phyloP scores from a whole-genome alignment of 2,113 vertebrate genomes.

The Arothron firmamentum region DNA sequence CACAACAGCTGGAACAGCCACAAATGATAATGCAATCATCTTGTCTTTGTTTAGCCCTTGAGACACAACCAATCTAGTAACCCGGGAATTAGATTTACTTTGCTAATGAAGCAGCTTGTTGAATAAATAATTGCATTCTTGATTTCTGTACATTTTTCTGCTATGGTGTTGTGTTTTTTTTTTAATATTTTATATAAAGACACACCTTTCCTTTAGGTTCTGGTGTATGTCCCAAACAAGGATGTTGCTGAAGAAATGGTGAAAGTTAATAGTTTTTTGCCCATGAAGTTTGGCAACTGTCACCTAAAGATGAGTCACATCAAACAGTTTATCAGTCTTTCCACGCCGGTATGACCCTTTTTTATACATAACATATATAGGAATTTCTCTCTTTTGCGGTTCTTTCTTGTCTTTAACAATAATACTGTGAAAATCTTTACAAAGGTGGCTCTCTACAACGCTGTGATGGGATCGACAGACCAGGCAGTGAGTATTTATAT shows the following conservation, averaged over 20 bases:
- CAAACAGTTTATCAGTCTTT: conserved; percentile 32
- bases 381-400: not conserved
- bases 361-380: too few species aligned
- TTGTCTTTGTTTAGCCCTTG: too few species aligned
- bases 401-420: not conserved
- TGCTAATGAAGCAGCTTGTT: too few species aligned
- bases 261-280: conserved; percentile 41
- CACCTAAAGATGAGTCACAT: conserved; percentile 46
- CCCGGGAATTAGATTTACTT: too few species aligned
- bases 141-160: not conserved
- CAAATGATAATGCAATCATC: too few species aligned
- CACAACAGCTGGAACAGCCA: too few species aligned
- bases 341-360: conserved; percentile 49
- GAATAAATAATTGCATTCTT: not conserved
- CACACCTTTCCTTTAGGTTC: conserved; percentile 30
- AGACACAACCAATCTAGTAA: too few species aligned
- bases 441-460: conserved; percentile 69
- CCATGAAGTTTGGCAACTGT: conserved; percentile 26
- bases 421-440: not conserved
- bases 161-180: not conserved
- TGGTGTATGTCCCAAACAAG: conserved; percentile 47
- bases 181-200: not conserved
- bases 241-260: conserved; percentile 58
- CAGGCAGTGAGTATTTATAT: conserved; percentile 49
- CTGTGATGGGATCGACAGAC: conserved; percentile 49